Evolutionary conservation across 2,113 vertebrate genomes (phyloP), one percentile per base, ranked within the genome.

Genomic region (Colaptes auratus): DNA sequence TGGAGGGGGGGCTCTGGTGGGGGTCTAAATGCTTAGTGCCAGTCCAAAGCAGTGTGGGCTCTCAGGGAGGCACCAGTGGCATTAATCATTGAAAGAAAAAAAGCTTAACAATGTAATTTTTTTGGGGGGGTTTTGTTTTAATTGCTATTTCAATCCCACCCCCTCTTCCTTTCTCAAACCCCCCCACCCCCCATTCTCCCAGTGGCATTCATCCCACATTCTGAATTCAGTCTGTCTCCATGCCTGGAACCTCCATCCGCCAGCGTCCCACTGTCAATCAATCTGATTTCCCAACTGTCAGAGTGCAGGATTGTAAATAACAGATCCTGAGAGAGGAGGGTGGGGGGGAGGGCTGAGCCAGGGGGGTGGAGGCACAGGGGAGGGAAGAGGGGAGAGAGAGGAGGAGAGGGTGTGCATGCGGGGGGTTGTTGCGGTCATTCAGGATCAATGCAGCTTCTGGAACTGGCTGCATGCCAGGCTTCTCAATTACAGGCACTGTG

Each of bases 201-300:
- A 71, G 74, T 81, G 58, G 88, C 92, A 93, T 91, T 93, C 95
- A 96, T 80, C 90, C 89, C 44, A 63, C 82, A 73, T 90, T 86
- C 90, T 87, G 80, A 74, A 89, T 94, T 95, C 95, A 94, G 95
- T 96, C 98, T 97, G 97, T 97, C 98, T 98, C 96, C 94, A 97
- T 98, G 98, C 97, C 97, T 76, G 83, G 96, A 44, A 90, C 97
- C 96, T 96, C 97, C 96, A 95, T 97, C 98, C 97, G 96, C 88
- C 96, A 89, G 97, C 97, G 97, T 98, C 98, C 98, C 94, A 79
- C 97, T 98, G 98, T 98, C 98, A 98, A 97, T 97, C 98, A 96
- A 90, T 95, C 95, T 98, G 98, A 98, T 98, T 98, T 98, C 98
- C 97, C 97, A 94, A 98, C 97, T 97, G 97, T 96, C 97, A 94